Base-by-base conservation (phyloP, 2,113 vertebrate species). In the Abramis brama region DNA sequence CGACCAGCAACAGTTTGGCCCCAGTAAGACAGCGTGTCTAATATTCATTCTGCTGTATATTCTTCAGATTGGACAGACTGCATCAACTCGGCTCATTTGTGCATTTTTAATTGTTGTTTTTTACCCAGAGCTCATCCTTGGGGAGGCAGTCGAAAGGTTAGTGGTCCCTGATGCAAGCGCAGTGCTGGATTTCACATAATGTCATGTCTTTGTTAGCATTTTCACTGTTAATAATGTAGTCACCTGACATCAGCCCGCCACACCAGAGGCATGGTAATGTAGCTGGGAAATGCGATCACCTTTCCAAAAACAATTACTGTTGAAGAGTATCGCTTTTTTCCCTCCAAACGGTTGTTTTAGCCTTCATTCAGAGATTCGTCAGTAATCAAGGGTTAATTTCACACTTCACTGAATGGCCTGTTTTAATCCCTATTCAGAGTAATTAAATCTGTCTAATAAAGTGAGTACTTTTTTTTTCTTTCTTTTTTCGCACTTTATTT, bases 361-460 rank as follows among this genome's bases (percentile, higher is more conserved):
- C 76, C 82, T 88, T 71, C 74, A 79, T 91, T 91, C 91, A 75
- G 84, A 91, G 92, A 93, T 92, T 93, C 91, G 90, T 97, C 96
- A 93, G 93, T 97, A 97, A 98, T 98, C 96, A 99, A 97, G 97
- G 97, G 97, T 99, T 99, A 97, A 98, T 99, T 98, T 98, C 97
- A 97, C 97, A 97, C 96, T 96, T 96, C 96, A 95, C 94, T 96
- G 96, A 95, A 97, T 97, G 94, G 96, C 97, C 96, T 95, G 95
- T 96, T 96, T 97, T 97, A 96, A 98, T 98, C 97, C 97, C 96
- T 96, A 97, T 97, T 98, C 97, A 96, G 94, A 97, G 97, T 98
- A 99, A 99, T 99, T 99, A 98, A 98, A 99, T 98, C 96, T 98
- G 97, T 98, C 97, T 97, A 97, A 97, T 98, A 97, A 98, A 95